A percentile compares a stretch with the other conserved stretches of the same genome.
phyloP scores from a whole-genome alignment of 2,888 invertebrate species.

The Oscheius sp. region DNA sequence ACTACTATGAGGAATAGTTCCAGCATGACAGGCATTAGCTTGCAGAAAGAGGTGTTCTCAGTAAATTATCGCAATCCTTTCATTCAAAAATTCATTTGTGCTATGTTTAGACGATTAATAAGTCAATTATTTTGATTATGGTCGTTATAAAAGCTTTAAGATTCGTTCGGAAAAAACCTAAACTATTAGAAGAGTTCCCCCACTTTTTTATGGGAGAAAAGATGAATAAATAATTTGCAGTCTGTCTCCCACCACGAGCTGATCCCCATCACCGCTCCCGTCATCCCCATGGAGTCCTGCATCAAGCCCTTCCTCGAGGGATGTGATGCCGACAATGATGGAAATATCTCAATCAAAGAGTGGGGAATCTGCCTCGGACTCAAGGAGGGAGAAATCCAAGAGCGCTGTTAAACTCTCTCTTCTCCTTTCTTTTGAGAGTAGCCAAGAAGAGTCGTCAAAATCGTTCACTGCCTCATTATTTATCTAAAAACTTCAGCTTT shows the following conservation, averaged over 20 bases:
- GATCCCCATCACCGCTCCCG: constrained; percentile 91
- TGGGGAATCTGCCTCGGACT: constrained; percentile 84
- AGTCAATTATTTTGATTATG: too few species aligned
- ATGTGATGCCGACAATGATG: constrained; percentile 88
- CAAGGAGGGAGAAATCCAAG: constrained; percentile 77
- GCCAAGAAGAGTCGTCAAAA: not conserved
- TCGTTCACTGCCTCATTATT: not conserved
- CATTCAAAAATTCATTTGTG: too few species aligned
- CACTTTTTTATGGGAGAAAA: too few species aligned
- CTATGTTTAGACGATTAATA: too few species aligned
- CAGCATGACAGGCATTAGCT: not conserved
- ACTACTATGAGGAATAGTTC: not conserved
- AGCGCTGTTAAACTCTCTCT: constrained; percentile 53
- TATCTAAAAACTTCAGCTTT: too few species aligned
- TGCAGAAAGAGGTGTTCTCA: too few species aligned
- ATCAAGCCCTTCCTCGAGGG: constrained; percentile 87
- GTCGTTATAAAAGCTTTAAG: too few species aligned
- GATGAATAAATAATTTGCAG: constrained; percentile 33
- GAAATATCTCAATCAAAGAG: constrained; percentile 87
- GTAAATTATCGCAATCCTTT: too few species aligned
- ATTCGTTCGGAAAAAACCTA: too few species aligned
- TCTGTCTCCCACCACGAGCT: constrained; percentile 89
- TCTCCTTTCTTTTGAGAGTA: not conserved
- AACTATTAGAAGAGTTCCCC: too few species aligned
- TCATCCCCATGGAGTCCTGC: constrained; percentile 95